Base-by-base conservation (phyloP, 2,888 invertebrate genomes). In the Pogonocherus hispidulus region DNA sequence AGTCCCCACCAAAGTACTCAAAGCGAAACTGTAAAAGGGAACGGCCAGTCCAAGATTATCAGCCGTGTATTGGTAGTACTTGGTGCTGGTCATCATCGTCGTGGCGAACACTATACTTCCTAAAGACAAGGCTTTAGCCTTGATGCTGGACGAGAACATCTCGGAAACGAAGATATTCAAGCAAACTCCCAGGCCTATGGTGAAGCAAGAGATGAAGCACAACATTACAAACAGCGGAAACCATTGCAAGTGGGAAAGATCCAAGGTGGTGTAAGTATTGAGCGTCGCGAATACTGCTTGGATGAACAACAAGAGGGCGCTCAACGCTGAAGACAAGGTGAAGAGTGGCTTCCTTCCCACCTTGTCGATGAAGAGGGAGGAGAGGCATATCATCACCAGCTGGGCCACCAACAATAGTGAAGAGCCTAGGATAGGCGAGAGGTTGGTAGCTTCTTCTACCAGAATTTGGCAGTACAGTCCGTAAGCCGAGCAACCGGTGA, bases 21-120 rank as follows among this genome's bases (percentile, higher is more conserved):
- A 23, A 0, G 76, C 77, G 64, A 82, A 83, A 14, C 76, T 70
- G 51, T 76, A 76, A 62, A 82, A 81, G 3, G 82, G 82, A 4
- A 81, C 74, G n/a, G 74, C 73, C 68, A 81, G 71, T 2, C 82
- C 78, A n/a, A 77, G 71, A 63, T 73, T 67, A 63, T 79, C 78
- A 1, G 76, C 71, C 49, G 80, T 76, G 4, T 78, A 75, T 60
- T 84, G 83, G 71, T 80, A 84, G 27, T 81, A 74, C 72, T 84
- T 84, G 2, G 82, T 79, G 0, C 77, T 74, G 2, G 73, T 62
- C 32, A 79, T 75, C 67, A 80, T 79, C 18, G 73, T 71, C 9
- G 78, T 22, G 5, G 81, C 80, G 49, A 79, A 81, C 57, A 79
- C 76, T 4, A 83, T 74, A 56, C 77, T 81, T 32, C 77, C 67